Percentiles rank a stretch among this genome's conserved stretches.
Conservation (phyloP, 1,140 invertebrate genomes). For the Teleopsis dalmanni region DNA sequence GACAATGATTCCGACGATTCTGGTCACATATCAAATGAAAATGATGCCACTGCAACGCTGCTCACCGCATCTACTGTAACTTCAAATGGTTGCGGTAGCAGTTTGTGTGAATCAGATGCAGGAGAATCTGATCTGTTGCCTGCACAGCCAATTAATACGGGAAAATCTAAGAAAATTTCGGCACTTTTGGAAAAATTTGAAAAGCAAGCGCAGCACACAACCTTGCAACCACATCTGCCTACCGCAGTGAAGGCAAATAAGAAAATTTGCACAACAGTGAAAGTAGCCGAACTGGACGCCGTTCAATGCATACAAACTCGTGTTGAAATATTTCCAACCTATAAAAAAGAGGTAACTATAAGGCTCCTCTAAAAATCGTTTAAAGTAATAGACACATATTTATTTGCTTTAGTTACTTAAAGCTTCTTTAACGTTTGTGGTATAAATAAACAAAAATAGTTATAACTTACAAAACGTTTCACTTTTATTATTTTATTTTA, state of each 20-base stretch:
- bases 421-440: too few relatives aligned
- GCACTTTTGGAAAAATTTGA: conserved; percentile 36
- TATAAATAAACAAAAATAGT: too few relatives aligned
- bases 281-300: conserved; percentile 33
- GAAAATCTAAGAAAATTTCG: conserved; percentile 26
- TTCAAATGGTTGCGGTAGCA: conserved; percentile 25
- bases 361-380: conserved; percentile 18
- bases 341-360: conserved; percentile 44
- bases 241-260: neutral
- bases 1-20: conserved; percentile 64
- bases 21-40: conserved; percentile 67
- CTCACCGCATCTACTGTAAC: conserved; percentile 2
- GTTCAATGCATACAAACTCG: conserved; percentile 38
- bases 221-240: neutral
- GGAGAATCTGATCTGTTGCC: conserved; percentile 1
- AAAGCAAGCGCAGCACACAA: conserved; percentile 4
- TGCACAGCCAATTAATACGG: neutral
- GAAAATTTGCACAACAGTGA: conserved; percentile 13
- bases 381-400: too few relatives aligned
- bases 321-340: conserved; percentile 40
- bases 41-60: conserved; percentile 25
- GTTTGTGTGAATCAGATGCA: conserved; percentile 29
- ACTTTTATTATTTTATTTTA: too few relatives aligned
- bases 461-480: too few relatives aligned
- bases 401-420: too few relatives aligned